Conservation (phyloP, 2,797 vertebrate genomes). For the Alectoris magna region DNA sequence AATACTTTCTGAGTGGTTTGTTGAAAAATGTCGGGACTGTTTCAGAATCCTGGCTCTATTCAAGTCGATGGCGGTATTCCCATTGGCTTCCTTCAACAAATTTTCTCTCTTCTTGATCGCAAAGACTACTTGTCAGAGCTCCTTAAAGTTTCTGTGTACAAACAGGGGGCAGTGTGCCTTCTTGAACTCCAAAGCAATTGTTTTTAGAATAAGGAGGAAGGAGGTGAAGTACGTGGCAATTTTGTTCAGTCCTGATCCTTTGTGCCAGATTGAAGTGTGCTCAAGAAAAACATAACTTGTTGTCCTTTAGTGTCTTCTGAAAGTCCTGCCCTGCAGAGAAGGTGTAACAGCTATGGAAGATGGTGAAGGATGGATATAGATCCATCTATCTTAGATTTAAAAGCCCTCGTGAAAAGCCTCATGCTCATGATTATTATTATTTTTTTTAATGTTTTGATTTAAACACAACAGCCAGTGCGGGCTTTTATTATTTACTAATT, state of each 20-base stretch:
- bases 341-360: not conserved
- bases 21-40: not conserved
- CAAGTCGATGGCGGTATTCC: not conserved
- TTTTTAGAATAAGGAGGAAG: not conserved
- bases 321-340: not conserved
- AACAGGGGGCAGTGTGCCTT: not conserved
- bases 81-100: not conserved
- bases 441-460: not conserved
- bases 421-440: fast-evolving
- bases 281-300: not conserved
- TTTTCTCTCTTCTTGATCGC: not conserved
- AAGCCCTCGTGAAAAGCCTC: not conserved
- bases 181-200: not conserved
- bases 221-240: not conserved
- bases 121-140: not conserved
- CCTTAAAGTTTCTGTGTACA: not conserved
- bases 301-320: not conserved
- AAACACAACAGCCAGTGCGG: not conserved
- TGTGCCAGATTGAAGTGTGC: fast-evolving
- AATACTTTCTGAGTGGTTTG: slow-evolving; percentile 17
- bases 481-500: not conserved
- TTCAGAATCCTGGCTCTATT: not conserved
- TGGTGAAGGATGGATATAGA: not conserved
- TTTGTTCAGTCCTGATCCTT: not conserved
- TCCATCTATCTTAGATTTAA: not conserved